Conservation (phyloP, 2,113 vertebrate genomes). For the Dasyurus viverrinus region DNA sequence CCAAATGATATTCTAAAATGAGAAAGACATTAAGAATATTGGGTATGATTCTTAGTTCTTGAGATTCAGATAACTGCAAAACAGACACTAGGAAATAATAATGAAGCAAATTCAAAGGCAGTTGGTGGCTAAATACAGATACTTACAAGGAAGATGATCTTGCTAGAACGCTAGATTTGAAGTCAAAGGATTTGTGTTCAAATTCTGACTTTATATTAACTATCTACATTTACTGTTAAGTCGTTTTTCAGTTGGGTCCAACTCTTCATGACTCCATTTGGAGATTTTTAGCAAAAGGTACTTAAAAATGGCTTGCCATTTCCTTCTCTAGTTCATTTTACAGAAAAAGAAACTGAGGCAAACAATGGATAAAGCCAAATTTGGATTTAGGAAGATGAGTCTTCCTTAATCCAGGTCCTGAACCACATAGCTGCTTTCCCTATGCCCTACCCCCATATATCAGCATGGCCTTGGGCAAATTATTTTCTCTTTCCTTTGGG, state of each 20-base stretch:
- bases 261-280: not conserved
- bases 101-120: not conserved
- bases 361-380: not conserved
- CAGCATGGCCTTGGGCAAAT: not conserved
- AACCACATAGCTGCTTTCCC: too few species aligned
- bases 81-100: not conserved
- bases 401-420: too few species aligned
- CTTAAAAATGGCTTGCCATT: not conserved
- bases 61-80: not conserved
- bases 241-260: not conserved
- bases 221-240: not conserved
- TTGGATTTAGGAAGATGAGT: not conserved
- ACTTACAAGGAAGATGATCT: not conserved
- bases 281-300: not conserved
- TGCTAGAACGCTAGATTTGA: not conserved
- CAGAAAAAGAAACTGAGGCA: not conserved
- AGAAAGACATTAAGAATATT: not conserved
- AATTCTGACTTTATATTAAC: not conserved
- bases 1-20: not conserved
- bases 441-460: not conserved
- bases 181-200: not conserved
- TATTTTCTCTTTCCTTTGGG: not conserved
- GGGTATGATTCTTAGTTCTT: not conserved
- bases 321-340: not conserved
- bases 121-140: not conserved